Evolutionary conservation across 2,797 vertebrate genomes (phyloP).

Genomic region (Sebastes iracundus): DNA sequence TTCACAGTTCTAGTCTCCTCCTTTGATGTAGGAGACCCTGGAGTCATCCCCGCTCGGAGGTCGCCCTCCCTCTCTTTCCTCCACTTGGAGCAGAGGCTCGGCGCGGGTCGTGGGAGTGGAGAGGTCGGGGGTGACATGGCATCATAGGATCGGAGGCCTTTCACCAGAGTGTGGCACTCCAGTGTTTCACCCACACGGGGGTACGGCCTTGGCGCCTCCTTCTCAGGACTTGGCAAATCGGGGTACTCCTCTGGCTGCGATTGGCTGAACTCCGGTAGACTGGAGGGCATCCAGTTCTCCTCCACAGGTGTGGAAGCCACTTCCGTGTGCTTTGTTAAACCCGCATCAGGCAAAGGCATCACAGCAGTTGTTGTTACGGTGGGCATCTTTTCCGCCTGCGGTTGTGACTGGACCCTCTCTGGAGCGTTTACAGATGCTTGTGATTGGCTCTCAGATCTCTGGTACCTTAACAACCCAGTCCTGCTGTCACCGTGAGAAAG

Average conservation of each 20-base stretch:
- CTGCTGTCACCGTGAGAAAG: conserved; percentile 39
- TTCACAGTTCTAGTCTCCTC: conserved; percentile 70
- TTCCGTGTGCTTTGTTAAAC: conserved; percentile 50
- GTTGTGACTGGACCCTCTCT: conserved; percentile 25
- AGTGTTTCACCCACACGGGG: conserved; percentile 79
- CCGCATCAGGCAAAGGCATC: conserved; percentile 45
- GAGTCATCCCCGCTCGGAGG: conserved; percentile 44
- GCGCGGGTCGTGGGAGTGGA: conserved; percentile 71
- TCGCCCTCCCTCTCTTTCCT: conserved; percentile 82
- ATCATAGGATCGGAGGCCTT: conserved; percentile 83
- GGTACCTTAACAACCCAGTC: conserved; percentile 34
- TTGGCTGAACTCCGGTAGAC: conserved; percentile 65
- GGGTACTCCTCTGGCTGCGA: conserved; percentile 59
- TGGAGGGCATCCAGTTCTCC: conserved; percentile 63
- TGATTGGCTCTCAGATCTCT: conserved; percentile 52
- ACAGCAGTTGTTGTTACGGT: conserved; percentile 22
- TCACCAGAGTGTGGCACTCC: conserved; percentile 86
- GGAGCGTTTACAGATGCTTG: conserved; percentile 28
- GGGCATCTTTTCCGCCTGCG: conserved; percentile 1
- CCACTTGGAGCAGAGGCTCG: conserved; percentile 88
- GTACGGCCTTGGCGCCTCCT: conserved; percentile 59
- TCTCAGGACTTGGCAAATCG: conserved; percentile 56
- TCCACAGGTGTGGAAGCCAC: conserved; percentile 27
- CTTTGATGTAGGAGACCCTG: conserved; percentile 58
- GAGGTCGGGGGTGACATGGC: conserved; percentile 68